These are phyloP conservation scores for Stratiolaelaps scimitus DNA, from an alignment of 1,140 invertebrate genomes.

Conservation along the genomic window DNA sequence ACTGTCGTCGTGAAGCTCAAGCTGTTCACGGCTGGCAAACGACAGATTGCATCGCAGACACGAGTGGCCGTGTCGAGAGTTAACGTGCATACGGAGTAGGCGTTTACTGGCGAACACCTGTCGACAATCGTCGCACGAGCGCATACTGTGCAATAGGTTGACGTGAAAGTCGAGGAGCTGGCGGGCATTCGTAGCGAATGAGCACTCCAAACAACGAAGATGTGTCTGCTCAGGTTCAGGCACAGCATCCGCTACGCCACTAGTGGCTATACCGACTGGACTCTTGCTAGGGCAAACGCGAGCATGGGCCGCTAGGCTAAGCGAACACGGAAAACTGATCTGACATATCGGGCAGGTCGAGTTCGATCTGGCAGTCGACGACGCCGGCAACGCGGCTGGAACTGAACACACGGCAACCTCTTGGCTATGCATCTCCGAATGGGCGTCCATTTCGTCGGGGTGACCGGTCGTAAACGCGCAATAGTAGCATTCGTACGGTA, in stretches of 20 bases:
- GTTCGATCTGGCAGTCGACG: not conserved
- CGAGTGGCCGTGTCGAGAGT: not conserved
- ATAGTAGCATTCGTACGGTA: not conserved
- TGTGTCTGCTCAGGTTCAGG: not conserved
- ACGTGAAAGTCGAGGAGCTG: not conserved
- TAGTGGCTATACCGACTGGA: no score
- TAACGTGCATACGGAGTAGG: not conserved
- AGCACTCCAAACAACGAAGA: not conserved
- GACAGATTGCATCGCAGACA: conserved; percentile 6
- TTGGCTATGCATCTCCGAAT: not conserved
- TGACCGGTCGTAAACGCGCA: not conserved
- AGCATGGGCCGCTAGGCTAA: no score
- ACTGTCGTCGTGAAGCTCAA: not conserved
- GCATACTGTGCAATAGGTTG: not conserved
- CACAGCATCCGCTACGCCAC: not conserved
- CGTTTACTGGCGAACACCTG: not conserved
- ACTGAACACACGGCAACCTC: not conserved
- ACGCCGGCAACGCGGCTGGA: not conserved
- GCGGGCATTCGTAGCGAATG: conserved; percentile 1
- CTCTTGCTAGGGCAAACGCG: no score
- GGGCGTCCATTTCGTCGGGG: not conserved
- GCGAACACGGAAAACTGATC: no score
- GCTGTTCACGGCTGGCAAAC: not conserved
- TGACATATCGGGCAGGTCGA: not conserved
- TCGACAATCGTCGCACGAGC: not conserved